Percentiles rank a stretch among this genome's conserved stretches.
These are phyloP conservation scores for Xiphophorus hellerii DNA, from an alignment of 2,113 vertebrate species.

Conservation along the genomic window DNA sequence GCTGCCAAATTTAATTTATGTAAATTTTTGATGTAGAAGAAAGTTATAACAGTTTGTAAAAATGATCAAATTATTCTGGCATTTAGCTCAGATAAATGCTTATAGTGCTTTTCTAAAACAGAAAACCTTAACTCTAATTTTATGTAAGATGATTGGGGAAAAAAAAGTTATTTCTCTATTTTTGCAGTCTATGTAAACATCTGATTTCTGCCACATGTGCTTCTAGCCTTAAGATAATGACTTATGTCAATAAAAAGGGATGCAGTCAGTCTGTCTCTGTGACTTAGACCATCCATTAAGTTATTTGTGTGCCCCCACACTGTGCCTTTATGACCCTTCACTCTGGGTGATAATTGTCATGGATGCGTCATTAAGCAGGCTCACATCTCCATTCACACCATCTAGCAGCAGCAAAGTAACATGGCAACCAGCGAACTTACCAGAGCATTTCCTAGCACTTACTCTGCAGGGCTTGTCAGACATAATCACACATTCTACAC, in stretches of 20 bases:
- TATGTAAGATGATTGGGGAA: neutral
- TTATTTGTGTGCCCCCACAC: constrained; percentile 10
- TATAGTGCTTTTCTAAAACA: neutral
- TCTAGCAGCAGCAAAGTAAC: constrained; percentile 29
- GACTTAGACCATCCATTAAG: constrained; percentile 17
- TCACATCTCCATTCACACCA: constrained; percentile 24
- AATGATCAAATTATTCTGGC: no score
- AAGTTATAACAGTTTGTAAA: no score
- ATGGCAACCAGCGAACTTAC: constrained; percentile 27
- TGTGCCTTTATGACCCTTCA: constrained; percentile 26
- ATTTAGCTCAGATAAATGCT: neutral
- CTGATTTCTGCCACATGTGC: neutral
- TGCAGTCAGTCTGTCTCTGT: constrained; percentile 9
- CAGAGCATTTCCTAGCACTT: constrained; percentile 15
- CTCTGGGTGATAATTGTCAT: constrained; percentile 38
- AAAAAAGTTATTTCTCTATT: neutral
- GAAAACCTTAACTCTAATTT: neutral
- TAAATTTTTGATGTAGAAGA: no score
- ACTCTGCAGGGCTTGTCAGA: constrained; percentile 16
- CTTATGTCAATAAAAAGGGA: neutral
- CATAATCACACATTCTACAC: constrained; percentile 1
- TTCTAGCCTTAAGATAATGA: neutral
- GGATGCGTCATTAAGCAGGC: constrained; percentile 50
- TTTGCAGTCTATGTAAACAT: neutral
- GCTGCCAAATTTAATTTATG: neutral